phyloP scores from a whole-genome alignment of 2,113 vertebrate genomes.

The Cephalopholis sonnerati region DNA sequence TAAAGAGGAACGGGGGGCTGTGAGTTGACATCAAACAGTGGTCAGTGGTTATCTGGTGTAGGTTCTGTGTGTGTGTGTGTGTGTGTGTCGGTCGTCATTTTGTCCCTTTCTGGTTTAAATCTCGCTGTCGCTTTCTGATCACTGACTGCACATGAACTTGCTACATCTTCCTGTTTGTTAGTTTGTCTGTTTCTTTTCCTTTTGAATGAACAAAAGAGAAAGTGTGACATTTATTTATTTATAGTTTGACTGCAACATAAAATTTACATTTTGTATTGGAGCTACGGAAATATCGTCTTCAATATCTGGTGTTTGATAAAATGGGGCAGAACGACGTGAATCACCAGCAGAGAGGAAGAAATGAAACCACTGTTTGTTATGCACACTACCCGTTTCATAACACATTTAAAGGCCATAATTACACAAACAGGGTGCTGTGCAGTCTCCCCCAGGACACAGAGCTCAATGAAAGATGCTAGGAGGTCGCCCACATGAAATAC shows the following conservation, averaged over 20 bases:
- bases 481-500: constrained; percentile 42
- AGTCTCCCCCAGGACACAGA: neutral
- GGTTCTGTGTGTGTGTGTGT: neutral
- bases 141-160: neutral
- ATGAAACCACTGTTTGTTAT: constrained; percentile 30
- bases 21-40: constrained; percentile 30
- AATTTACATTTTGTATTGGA: neutral
- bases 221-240: neutral
- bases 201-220: neutral
- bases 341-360: neutral
- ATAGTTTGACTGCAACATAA: neutral
- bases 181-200: neutral
- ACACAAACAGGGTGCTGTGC: neutral
- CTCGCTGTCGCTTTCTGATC: neutral
- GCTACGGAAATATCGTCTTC: neutral
- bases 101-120: neutral
- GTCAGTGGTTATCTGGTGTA: constrained; percentile 31
- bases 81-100: neutral
- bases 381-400: constrained; percentile 25
- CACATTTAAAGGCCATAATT: constrained; percentile 29
- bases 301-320: neutral
- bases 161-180: neutral
- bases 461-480: constrained; percentile 14
- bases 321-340: neutral
- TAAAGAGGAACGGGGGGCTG: constrained; percentile 41